Evolutionary conservation across 2,888 invertebrate species (phyloP), one percentile per base, ranked within the genome.

Genomic region (Tuta absoluta): DNA sequence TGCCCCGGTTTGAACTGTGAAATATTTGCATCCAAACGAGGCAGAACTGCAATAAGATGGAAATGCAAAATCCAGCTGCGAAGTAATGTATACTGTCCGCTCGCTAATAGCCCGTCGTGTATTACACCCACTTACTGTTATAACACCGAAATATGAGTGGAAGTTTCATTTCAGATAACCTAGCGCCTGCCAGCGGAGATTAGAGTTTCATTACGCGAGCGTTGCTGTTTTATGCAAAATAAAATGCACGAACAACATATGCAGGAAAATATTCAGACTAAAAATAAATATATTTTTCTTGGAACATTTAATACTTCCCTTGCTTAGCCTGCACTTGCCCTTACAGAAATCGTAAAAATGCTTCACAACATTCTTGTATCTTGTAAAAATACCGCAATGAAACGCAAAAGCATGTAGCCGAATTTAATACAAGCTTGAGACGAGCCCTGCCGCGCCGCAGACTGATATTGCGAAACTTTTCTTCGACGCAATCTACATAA

Each of bases 391-490:
- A 77, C 82, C 79, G 69, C 75, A 78, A 80, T 75, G 70, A 75
- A 76, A 82, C 82, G 80, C 75, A 83, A 68, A 79, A 79, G 80
- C 82, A 81, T 80, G 81, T 76, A 79, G 81, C 78, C 77, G 79
- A 87, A 85, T 88, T 86, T 85, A 86, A 87, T 84, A 84, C 81
- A 78, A 73, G 71, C 73, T 72, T 68, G 75, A 72, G 76, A 75
- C 79, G 74, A 81, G 74, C 67, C 70, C 79, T 79, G 79, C n/a
- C n/a, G 76, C 77, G 79, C 79, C 82, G 75, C 80, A 81, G 80
- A 82, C 87, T 87, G 88, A 89, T 90, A 89, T 91, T 89, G 85
- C 87, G 80, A 87, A 90, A 89, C 87, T 89, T 91, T 89, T 86
- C 88, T 89, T 89, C 82, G 80, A 81, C 82, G 82, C 85, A 89